Conservation (phyloP, 1,140 invertebrate genomes). For the Orchestia grillus region DNA sequence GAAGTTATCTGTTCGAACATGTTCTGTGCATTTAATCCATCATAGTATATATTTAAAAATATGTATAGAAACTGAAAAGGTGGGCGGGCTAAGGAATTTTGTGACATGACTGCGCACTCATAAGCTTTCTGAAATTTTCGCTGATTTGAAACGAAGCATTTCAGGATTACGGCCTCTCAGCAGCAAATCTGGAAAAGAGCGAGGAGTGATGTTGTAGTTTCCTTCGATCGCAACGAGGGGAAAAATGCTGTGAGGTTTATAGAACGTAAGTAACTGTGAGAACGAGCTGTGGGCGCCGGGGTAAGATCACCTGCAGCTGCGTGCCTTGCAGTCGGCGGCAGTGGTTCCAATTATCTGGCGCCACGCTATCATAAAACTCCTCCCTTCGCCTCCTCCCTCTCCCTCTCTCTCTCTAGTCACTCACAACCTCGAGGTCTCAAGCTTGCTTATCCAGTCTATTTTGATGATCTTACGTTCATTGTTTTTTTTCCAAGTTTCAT, state of each 20-base stretch:
- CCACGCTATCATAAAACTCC: not conserved
- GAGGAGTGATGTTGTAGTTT: too few species aligned
- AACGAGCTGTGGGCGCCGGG: too few species aligned
- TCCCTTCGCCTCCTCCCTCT: not conserved
- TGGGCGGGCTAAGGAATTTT: not conserved
- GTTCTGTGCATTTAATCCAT: not conserved
- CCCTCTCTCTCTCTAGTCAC: not conserved
- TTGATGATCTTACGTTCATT: not conserved
- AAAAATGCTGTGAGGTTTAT: too few species aligned
- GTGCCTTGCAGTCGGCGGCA: not conserved
- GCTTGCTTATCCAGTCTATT: not conserved
- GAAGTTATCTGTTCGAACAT: not conserved
- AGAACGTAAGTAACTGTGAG: too few species aligned
- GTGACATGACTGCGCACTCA: not conserved
- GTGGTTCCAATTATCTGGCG: constrained; percentile 24
- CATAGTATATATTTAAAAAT: not conserved
- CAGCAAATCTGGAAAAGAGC: not conserved
- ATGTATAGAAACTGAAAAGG: too few species aligned
- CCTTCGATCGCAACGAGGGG: too few species aligned
- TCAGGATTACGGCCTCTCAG: not conserved
- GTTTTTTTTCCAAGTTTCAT: not conserved
- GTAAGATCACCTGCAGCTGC: not conserved
- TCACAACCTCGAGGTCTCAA: not conserved
- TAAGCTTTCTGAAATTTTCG: not conserved
- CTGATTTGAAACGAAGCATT: not conserved